These are phyloP conservation scores for Chrysolina haemoptera DNA, from an alignment of 2,888 invertebrate species.

Conservation along the genomic window DNA sequence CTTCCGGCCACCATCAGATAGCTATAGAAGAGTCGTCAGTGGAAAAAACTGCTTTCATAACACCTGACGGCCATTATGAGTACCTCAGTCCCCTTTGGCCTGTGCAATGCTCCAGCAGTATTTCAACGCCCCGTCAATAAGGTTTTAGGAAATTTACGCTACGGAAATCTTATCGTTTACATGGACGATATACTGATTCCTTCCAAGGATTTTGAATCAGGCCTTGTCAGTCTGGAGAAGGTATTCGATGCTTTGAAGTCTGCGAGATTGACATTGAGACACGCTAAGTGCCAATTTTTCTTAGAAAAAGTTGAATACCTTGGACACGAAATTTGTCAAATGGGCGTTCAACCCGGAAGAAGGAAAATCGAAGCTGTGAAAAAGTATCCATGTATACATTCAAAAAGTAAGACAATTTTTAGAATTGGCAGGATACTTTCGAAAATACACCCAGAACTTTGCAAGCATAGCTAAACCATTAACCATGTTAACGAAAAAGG, in stretches of 20 bases:
- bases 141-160: constrained; percentile 24
- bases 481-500: constrained; percentile 37
- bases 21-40: constrained; percentile 55
- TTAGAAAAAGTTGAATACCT: not conserved
- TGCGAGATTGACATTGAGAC: not conserved
- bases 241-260: not conserved
- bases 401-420: constrained; percentile 50
- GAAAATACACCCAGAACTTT: constrained; percentile 54
- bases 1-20: constrained; percentile 60
- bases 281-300: not conserved
- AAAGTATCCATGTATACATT: constrained; percentile 25
- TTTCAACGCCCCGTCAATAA: constrained; percentile 8
- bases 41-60: constrained; percentile 59
- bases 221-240: not conserved
- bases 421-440: constrained; percentile 36
- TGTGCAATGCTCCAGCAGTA: constrained; percentile 48
- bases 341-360: not conserved
- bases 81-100: constrained; percentile 41
- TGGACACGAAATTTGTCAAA: not conserved
- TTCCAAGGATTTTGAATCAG: constrained; percentile 1
- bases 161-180: not conserved
- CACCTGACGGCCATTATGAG: constrained; percentile 53
- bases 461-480: constrained; percentile 52
- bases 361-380: not conserved
- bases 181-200: constrained; percentile 35